These are phyloP conservation scores for Tricholaema leucomelas DNA, from an alignment of 2,113 vertebrate species.

Conservation along the genomic window DNA sequence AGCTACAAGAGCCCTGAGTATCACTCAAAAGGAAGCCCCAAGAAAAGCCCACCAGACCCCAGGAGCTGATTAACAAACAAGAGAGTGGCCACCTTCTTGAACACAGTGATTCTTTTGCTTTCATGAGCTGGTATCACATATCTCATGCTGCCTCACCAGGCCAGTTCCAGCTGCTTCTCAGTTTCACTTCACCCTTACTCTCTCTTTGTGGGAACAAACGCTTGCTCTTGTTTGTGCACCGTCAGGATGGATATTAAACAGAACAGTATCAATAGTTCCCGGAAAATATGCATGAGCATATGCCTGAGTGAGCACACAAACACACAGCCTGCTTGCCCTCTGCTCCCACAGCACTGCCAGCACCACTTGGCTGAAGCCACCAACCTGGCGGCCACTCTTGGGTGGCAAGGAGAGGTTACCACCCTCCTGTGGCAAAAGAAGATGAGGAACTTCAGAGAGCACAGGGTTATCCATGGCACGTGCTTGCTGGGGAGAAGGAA, in stretches of 20 bases:
- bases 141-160: conserved; percentile 40
- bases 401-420: not conserved
- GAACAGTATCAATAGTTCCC: conserved; percentile 53
- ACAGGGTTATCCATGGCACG: not conserved
- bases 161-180: conserved; percentile 34
- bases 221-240: conserved; percentile 2
- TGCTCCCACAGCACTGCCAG: not conserved
- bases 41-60: conserved; percentile 16
- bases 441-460: not conserved
- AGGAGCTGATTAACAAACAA: conserved; percentile 19
- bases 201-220: not conserved
- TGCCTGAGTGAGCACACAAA: conserved; percentile 5
- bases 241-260: conserved; percentile 57
- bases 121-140: conserved; percentile 43
- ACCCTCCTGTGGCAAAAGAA: not conserved
- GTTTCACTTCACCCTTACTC: conserved; percentile 43
- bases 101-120: conserved; percentile 20
- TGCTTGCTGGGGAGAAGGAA: conserved; percentile 22
- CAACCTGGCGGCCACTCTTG: not conserved
- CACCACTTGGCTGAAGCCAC: not conserved
- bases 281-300: conserved; percentile 3
- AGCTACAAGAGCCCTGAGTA: not conserved
- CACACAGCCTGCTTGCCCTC: conserved; percentile 3
- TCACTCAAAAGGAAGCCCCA: not conserved
- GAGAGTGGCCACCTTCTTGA: conserved; percentile 35